Evolutionary conservation across 2,113 vertebrate genomes (phyloP).

Genomic region (Leucosticte australis): DNA sequence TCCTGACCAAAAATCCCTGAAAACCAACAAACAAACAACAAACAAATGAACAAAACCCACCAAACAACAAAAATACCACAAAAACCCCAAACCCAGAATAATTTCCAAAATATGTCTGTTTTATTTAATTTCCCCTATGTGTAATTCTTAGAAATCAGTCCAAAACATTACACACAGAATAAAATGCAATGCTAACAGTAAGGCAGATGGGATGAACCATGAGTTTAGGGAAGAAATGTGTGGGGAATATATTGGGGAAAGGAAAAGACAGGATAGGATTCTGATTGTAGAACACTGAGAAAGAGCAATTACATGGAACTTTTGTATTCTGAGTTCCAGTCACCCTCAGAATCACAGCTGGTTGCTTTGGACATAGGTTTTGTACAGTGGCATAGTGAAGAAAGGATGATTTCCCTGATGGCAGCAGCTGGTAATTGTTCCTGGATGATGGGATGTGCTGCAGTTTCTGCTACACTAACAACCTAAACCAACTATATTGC

Average conservation of each 20-base stretch:
- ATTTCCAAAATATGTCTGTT: neutral
- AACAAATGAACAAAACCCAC: too few species aligned
- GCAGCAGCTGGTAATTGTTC: conserved; percentile 28
- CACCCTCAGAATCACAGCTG: neutral
- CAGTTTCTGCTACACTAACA: neutral
- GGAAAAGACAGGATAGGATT: neutral
- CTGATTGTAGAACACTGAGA: neutral
- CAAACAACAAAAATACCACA: neutral
- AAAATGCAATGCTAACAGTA: neutral
- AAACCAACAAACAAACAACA: too few species aligned
- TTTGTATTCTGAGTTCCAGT: neutral
- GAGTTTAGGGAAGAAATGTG: neutral
- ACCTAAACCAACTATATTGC: neutral
- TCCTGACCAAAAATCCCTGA: neutral
- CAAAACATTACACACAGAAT: neutral
- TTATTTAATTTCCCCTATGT: neutral
- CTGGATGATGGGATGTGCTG: neutral
- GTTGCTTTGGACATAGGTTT: neutral
- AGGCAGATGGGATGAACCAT: neutral
- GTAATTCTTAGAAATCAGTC: neutral
- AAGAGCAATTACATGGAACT: neutral
- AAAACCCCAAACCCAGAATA: neutral
- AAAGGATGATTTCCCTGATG: neutral
- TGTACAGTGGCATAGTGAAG: neutral
- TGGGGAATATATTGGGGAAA: neutral